Conservation (phyloP, 2,888 invertebrate species). For the Microplitis manilae region DNA sequence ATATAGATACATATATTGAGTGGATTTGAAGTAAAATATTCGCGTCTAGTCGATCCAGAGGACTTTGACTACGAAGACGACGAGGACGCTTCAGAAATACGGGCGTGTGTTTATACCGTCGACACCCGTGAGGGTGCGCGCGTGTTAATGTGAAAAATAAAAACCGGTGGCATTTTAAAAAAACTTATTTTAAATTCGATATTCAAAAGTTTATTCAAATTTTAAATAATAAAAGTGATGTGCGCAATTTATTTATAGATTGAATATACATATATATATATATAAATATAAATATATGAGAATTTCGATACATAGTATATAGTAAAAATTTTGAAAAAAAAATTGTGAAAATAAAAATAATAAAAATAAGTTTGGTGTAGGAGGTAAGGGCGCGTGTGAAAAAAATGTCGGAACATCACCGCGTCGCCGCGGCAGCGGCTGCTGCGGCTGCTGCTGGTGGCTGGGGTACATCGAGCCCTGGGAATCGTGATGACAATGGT, state of each 20-base stretch:
- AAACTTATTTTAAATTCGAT: background rate
- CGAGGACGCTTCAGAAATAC: slow-evolving; percentile 15
- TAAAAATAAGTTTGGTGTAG: slow-evolving; percentile 46
- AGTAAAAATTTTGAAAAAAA: background rate
- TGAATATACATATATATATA: too few relatives aligned
- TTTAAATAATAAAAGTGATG: too few relatives aligned
- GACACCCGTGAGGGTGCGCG: slow-evolving; percentile 43
- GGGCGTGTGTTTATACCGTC: slow-evolving; percentile 38
- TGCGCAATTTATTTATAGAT: too few relatives aligned
- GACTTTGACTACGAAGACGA: slow-evolving; percentile 10
- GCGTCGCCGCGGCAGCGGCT: slow-evolving; percentile 71
- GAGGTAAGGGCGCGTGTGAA: slow-evolving; percentile 54
- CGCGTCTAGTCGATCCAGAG: background rate
- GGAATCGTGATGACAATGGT: slow-evolving; percentile 73
- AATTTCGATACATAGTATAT: too few relatives aligned
- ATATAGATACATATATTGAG: background rate
- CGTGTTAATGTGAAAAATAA: slow-evolving; percentile 43
- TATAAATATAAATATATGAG: too few relatives aligned
- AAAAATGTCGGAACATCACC: slow-evolving; percentile 78
- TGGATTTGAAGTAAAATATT: background rate
- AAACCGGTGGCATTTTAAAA: slow-evolving; percentile 36
- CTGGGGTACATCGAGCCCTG: slow-evolving; percentile 71
- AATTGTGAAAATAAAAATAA: slow-evolving; percentile 16
- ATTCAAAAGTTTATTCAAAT: too few relatives aligned
- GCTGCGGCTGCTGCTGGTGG: slow-evolving; percentile 70